phyloP scores from a whole-genome alignment of 1,140 invertebrate species.

The Drosophila virilis region DNA sequence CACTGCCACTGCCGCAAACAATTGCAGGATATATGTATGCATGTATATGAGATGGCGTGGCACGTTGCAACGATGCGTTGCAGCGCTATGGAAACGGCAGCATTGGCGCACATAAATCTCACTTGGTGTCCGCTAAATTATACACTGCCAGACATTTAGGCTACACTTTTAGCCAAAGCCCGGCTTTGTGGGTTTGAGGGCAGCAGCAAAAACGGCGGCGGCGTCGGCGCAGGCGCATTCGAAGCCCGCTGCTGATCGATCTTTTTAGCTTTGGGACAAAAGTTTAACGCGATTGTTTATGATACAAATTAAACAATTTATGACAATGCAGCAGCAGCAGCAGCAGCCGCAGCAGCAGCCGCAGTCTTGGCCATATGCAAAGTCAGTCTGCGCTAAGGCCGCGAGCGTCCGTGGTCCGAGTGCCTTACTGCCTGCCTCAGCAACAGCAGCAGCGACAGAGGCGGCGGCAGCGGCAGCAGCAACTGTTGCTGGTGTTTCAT shows the following conservation, averaged over 20 bases:
- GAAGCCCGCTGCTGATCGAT: conserved; percentile 74
- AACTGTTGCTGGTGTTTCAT: conserved; percentile 76
- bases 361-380: conserved; percentile 69
- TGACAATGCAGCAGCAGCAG: conserved; percentile 79
- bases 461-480: conserved; percentile 23
- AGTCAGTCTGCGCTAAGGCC: conserved; percentile 59
- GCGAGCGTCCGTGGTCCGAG: conserved; percentile 49
- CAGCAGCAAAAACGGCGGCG: not conserved
- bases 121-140: conserved; percentile 84
- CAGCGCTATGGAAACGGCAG: conserved; percentile 53
- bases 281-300: conserved; percentile 85
- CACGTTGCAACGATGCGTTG: conserved; percentile 23
- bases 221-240: conserved; percentile 4
- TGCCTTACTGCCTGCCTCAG: conserved; percentile 39
- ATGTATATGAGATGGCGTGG: conserved; percentile 12
- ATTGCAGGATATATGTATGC: conserved; percentile 49
- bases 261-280: conserved; percentile 84
- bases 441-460: conserved; percentile 22
- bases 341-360: conserved; percentile 44
- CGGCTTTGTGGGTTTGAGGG: not conserved
- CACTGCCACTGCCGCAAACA: conserved; percentile 18
- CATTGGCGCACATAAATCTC: conserved; percentile 84
- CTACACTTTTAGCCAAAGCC: conserved; percentile 71
- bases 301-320: conserved; percentile 85
- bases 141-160: conserved; percentile 83